Base-by-base conservation (phyloP, 2,888 invertebrate species). In the Agrotis puta region DNA sequence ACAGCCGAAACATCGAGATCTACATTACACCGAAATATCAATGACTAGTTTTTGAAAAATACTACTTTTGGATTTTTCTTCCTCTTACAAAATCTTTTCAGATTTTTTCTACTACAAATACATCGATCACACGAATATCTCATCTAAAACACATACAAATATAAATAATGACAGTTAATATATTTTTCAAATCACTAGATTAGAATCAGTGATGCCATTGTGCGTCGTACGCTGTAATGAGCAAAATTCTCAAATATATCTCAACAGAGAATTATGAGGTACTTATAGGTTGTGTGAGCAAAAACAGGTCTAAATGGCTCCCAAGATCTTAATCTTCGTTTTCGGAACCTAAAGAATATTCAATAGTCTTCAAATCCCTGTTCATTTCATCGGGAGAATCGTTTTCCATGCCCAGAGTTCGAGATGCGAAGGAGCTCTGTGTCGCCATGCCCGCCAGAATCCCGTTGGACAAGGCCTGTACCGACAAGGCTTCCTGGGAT, bases 1-100 rank as follows among this genome's bases (percentile, higher is more conserved):
- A 95, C 95, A 95, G 95, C 95, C 95, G 80, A 90, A 90, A 93
- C 88, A 92, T 85, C 87, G 94, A 94, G 94, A 95, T 94, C 94
- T 90, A 91, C 78, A 71, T 77, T 81, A 84, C 85, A 85, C 71
- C 86, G 72, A 86, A 87, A 87, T 74, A 85, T 78, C 79, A 81
- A 82, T 91, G 91, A 92, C 90, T 91, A 91, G 91, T 84, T 80
- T 86, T 74, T 71, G 62, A 77, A 79, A 81, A 83, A 79, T 75
- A 74, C 66, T 83, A 79, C 64, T 64, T 74, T 74, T 74, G 69
- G 51, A 43, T 66, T 79, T 76, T 79, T 79, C 70, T 74, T 69
- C 33, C 63, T 57, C n/a, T 39, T 72, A 74, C 24, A 64, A 62
- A 70, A 79, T 70, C 61, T 62, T 74, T 74, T 64, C 53, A 70